Evolutionary conservation across 2,888 invertebrate genomes (phyloP).

Genomic region (Syrista parreyssii): DNA sequence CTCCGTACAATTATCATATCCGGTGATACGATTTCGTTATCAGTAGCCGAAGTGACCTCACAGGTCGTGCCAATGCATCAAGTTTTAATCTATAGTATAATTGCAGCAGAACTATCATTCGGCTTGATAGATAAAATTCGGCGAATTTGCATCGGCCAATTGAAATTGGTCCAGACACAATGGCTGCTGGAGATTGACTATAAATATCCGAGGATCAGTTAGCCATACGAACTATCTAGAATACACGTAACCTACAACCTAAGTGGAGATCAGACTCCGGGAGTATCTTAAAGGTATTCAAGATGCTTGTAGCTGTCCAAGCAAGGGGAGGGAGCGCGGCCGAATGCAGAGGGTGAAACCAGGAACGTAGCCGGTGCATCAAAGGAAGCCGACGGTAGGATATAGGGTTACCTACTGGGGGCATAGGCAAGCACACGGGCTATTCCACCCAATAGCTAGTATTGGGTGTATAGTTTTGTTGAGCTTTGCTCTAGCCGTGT

Average conservation of each 20-base stretch:
- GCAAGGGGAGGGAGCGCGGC: constrained; percentile 48
- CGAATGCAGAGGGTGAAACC: constrained; percentile 39
- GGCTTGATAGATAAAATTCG: not conserved
- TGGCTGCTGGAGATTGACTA: not conserved
- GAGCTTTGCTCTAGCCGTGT: constrained; percentile 12
- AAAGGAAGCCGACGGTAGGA: constrained; percentile 59
- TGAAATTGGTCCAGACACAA: not conserved
- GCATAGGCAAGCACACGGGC: constrained; percentile 46
- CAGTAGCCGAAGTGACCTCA: constrained; percentile 8
- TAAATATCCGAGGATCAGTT: not conserved
- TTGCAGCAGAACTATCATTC: not conserved
- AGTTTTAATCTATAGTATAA: constrained; percentile 35
- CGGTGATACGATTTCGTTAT: constrained; percentile 41
- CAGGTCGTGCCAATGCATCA: constrained; percentile 38
- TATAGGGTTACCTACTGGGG: constrained; percentile 56
- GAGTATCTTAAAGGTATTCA: constrained; percentile 60
- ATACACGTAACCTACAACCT: not conserved
- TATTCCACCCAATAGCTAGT: constrained; percentile 58
- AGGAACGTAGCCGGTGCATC: constrained; percentile 57
- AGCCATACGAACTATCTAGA: not conserved
- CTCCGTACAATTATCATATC: constrained; percentile 59
- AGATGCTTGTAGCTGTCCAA: constrained; percentile 64
- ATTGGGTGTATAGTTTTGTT: constrained; percentile 33
- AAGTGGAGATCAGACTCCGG: constrained; percentile 50
- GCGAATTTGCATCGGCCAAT: not conserved